Evolutionary conservation across 2,797 vertebrate species (phyloP).

Genomic region (Amblyraja radiata): DNA sequence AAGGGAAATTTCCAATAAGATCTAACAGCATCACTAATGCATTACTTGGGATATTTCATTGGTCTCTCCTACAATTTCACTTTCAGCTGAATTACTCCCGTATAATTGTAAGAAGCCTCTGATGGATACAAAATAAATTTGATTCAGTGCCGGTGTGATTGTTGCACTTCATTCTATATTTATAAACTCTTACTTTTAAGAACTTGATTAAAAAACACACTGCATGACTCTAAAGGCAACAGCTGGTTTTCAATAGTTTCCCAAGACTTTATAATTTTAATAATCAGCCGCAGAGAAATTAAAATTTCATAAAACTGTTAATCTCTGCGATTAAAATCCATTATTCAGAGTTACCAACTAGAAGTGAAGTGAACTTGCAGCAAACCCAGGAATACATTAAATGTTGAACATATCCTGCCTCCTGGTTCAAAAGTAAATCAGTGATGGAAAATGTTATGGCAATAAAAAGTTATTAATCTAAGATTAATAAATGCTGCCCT

Average conservation of each 20-base stretch:
- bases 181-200: background rate
- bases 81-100: background rate
- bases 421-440: background rate
- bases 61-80: background rate
- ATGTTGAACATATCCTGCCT: background rate
- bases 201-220: background rate
- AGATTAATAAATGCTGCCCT: too few relatives aligned
- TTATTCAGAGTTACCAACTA: background rate
- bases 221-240: background rate
- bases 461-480: too few relatives aligned
- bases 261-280: background rate
- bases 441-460: too few relatives aligned
- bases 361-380: background rate
- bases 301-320: background rate
- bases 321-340: background rate
- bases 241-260: background rate
- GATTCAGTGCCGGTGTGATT: background rate
- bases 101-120: background rate
- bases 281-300: background rate
- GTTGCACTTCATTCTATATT: background rate
- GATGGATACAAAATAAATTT: background rate
- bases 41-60: background rate
- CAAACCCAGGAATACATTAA: background rate
- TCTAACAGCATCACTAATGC: background rate
- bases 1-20: background rate